phyloP scores from a whole-genome alignment of 2,888 invertebrate genomes.

The Amitus sp. region DNA sequence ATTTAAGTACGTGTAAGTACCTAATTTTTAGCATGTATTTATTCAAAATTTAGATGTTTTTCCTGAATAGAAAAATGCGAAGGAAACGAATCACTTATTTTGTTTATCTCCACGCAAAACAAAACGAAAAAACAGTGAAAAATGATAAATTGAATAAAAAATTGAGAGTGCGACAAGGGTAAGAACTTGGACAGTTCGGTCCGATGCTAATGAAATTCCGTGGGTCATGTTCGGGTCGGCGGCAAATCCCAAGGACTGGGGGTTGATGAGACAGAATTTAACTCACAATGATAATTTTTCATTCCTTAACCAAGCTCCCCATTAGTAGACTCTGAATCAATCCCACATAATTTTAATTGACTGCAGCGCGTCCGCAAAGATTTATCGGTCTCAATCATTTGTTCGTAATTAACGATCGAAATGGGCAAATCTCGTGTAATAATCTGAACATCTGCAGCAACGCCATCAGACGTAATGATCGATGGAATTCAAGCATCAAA shows the following conservation, averaged over 20 bases:
- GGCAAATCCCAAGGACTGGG: background rate
- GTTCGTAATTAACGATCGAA: background rate
- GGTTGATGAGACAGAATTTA: background rate
- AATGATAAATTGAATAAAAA: background rate
- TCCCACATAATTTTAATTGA: constrained; percentile 4
- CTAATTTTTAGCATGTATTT: too few relatives aligned
- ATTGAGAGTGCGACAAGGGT: background rate
- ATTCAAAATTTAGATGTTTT: too few relatives aligned
- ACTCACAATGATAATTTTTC: background rate
- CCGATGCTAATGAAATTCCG: constrained; percentile 62
- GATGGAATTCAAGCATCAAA: too few relatives aligned
- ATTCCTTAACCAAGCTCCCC: background rate
- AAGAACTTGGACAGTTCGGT: constrained; percentile 56
- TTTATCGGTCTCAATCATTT: constrained; percentile 3
- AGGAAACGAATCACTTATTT: too few relatives aligned
- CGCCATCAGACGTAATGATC: too few relatives aligned
- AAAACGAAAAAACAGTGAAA: too few relatives aligned
- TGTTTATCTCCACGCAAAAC: too few relatives aligned
- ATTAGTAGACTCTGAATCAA: constrained; percentile 3
- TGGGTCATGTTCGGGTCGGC: constrained; percentile 43
- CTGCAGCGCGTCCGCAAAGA: too few relatives aligned
- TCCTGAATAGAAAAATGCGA: too few relatives aligned
- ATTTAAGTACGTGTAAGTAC: too few relatives aligned
- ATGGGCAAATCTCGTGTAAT: too few relatives aligned
- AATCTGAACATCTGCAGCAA: too few relatives aligned